phyloP scores from a whole-genome alignment of 2,888 invertebrate genomes.

The Azorinus chamasolen region DNA sequence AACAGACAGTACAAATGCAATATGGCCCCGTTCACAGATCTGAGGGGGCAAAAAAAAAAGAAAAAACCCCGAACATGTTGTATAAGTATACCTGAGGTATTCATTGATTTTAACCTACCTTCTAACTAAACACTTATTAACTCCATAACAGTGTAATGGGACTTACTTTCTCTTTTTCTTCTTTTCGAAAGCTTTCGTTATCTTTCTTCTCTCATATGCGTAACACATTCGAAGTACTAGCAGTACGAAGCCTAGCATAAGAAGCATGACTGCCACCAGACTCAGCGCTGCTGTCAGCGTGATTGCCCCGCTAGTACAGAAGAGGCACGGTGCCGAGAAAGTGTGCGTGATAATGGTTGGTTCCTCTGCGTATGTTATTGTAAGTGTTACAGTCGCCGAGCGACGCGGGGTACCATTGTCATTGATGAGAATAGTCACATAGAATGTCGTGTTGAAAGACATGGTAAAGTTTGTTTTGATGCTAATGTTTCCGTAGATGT shows the following conservation, averaged over 20 bases:
- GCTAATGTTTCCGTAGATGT: slow-evolving; percentile 44
- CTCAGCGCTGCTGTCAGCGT: slow-evolving; percentile 30
- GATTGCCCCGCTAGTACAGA: slow-evolving; percentile 58
- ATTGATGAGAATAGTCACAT: slow-evolving; percentile 41
- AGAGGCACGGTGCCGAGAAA: slow-evolving; percentile 42
- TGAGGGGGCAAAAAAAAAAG: too few species aligned
- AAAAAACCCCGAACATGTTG: too few species aligned
- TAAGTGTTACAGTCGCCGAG: slow-evolving; percentile 54
- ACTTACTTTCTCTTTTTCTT: slow-evolving; percentile 46
- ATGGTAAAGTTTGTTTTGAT: slow-evolving; percentile 43
- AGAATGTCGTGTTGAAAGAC: slow-evolving; percentile 57
- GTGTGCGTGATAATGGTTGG: slow-evolving; percentile 32
- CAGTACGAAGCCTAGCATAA: slow-evolving; percentile 20
- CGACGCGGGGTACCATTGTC: slow-evolving; percentile 48
- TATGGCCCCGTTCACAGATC: too few species aligned
- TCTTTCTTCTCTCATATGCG: slow-evolving; percentile 36
- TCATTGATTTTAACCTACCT: not conserved
- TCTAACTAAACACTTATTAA: too few species aligned
- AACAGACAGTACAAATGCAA: too few species aligned
- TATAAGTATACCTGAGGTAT: not conserved
- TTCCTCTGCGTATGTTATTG: slow-evolving; percentile 44
- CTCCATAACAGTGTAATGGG: too few species aligned
- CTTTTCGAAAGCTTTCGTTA: slow-evolving; percentile 34
- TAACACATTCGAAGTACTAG: slow-evolving; percentile 31
- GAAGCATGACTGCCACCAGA: not conserved